phyloP scores from a whole-genome alignment of 2,888 invertebrate genomes.

The Pristionchus exspectatus region DNA sequence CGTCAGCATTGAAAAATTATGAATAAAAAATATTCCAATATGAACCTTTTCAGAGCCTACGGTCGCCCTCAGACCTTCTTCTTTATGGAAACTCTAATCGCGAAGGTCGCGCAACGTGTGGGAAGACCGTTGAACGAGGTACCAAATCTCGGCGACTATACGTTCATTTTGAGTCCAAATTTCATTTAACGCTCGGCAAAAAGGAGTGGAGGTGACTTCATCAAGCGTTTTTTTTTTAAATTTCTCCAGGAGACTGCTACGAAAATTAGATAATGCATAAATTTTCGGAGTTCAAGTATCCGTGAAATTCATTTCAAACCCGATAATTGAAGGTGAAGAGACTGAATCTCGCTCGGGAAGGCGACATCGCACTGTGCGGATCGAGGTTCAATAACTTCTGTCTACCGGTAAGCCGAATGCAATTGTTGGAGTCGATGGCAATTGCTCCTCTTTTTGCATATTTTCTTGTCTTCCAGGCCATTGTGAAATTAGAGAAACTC shows the following conservation, averaged over 20 bases:
- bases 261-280: not conserved
- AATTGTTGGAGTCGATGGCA: too few species aligned
- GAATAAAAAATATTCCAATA: too few species aligned
- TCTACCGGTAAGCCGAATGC: not conserved
- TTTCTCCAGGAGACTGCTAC: too few species aligned
- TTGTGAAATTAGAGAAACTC: too few species aligned
- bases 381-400: constrained; percentile 22
- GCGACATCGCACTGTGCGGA: constrained; percentile 11
- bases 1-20: too few species aligned
- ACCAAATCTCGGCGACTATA: not conserved
- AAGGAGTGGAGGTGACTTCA: too few species aligned
- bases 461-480: too few species aligned
- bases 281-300: too few species aligned
- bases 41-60: constrained; percentile 84
- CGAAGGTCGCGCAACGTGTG: constrained; percentile 86
- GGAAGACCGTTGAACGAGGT: constrained; percentile 85
- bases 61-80: constrained; percentile 94
- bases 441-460: too few species aligned
- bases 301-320: not conserved
- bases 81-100: constrained; percentile 87
- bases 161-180: too few species aligned
- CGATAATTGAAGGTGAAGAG: constrained; percentile 36
- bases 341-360: constrained; percentile 40
- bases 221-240: too few species aligned
- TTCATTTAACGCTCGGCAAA: too few species aligned